These are phyloP conservation scores for Scaptomyza parva DNA, from an alignment of 2,888 invertebrate genomes.

Conservation along the genomic window DNA sequence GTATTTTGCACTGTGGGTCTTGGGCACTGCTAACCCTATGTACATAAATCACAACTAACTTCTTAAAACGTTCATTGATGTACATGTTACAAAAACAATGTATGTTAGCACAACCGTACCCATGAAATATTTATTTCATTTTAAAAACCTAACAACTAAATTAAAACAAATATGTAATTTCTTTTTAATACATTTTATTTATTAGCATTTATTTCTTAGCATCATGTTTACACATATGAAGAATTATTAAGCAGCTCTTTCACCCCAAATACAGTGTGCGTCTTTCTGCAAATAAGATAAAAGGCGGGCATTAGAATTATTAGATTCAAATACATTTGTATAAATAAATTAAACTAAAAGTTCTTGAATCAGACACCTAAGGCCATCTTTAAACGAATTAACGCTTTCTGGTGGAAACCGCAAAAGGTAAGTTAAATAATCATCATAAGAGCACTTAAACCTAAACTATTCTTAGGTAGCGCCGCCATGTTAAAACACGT, in stretches of 20 bases:
- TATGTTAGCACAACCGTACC: background rate
- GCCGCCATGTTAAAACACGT: constrained; percentile 47
- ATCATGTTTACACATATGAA: background rate
- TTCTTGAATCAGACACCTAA: constrained; percentile 82
- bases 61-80: no score
- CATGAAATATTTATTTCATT: background rate
- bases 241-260: background rate
- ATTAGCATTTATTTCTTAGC: background rate
- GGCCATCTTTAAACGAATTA: constrained; percentile 81
- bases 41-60: no score
- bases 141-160: background rate
- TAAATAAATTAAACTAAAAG: background rate
- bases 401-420: constrained; percentile 85
- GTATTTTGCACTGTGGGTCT: background rate
- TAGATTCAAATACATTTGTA: background rate
- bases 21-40: background rate
- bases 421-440: constrained; percentile 83
- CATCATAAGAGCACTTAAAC: constrained; percentile 77
- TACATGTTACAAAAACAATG: background rate
- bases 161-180: background rate
- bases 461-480: background rate
- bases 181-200: constrained; percentile 3
- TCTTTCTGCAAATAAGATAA: constrained; percentile 16
- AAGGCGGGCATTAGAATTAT: background rate
- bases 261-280: background rate